Conservation (phyloP, 2,888 invertebrate species). For the Embidobia sp. region DNA sequence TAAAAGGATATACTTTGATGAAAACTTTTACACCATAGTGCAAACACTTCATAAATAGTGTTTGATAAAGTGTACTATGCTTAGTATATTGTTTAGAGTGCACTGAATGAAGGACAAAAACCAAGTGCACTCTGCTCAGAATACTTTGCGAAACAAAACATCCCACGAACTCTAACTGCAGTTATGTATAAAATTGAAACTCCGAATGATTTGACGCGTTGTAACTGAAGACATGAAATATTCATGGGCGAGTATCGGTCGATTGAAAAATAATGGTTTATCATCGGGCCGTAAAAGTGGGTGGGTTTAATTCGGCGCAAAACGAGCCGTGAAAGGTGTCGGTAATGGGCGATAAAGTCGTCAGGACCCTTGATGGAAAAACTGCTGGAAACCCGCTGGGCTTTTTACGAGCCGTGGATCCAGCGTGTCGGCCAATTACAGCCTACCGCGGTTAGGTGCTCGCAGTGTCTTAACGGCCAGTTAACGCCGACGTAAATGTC, state of each 20-base stretch:
- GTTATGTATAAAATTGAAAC: too few species aligned
- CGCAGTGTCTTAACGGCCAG: conserved; percentile 78
- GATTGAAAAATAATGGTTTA: conserved; percentile 47
- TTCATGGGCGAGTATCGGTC: conserved; percentile 15
- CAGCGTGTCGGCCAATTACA: conserved; percentile 78
- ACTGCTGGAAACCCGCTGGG: conserved; percentile 71
- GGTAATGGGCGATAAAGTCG: conserved; percentile 65
- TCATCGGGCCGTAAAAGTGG: conserved; percentile 44
- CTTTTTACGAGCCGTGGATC: conserved; percentile 78
- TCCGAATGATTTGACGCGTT: too few species aligned
- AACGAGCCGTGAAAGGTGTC: conserved; percentile 58
- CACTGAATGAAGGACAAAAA: too few species aligned
- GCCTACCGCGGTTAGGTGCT: conserved; percentile 76
- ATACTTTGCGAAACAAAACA: too few species aligned
- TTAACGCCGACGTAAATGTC: conserved; percentile 79
- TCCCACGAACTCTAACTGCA: too few species aligned
- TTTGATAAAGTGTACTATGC: too few species aligned
- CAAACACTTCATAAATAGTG: too few species aligned
- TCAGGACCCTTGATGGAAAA: conserved; percentile 58
- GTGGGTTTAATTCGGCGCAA: conserved; percentile 57
- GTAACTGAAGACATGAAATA: too few species aligned
- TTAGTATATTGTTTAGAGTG: too few species aligned
- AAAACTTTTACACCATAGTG: too few species aligned
- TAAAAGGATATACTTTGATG: too few species aligned
- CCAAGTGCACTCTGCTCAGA: too few species aligned